Base-by-base conservation (phyloP, 2,888 invertebrate species). In the Monochamus alternatus region DNA sequence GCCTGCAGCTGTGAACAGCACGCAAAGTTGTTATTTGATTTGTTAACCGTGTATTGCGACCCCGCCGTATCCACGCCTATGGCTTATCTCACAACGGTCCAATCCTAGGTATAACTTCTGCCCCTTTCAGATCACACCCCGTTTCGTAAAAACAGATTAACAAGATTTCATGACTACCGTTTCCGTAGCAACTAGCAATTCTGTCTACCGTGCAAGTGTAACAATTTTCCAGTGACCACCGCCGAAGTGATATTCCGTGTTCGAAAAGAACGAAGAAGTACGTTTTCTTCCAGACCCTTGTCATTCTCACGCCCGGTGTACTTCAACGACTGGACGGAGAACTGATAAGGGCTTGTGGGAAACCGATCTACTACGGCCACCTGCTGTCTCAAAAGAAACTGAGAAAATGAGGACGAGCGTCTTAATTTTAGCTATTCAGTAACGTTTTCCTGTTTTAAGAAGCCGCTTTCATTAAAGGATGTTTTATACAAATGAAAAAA, bases 321-420 rank as follows among this genome's bases (percentile, higher is more conserved):
- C 90, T 90, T 88, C 90, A 89, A 93, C 94, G 89, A 96, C 97
- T 97, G 97, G 97, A 97, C 97, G 97, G 97, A 97, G 97, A 97
- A 96, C 96, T 97, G 96, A 97, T 97, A 97, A 97, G 96, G 96
- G 96, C 96, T 93, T 93, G 94, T 93, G 93, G 91, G 91, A 91
- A 89, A 90, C 90, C 90, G 89, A 90, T 85, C 86, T 85, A 90
- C 91, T 88, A 72, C 80, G 47, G 63, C 60, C 71, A 71, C 63
- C 71, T 63, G 71, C 52, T 63, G 51, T 30, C 68, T 5, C 30
- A 51, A 31, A n/a, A 58, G 12, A 58, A 69, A 4, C 55, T n/a
- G 1, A n/a, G 55, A 8, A 22, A 22, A n/a, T 14, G 55, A n/a
- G 22, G 14, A 14, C n/a, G n/a, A 22, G 55, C n/a, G 14, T 55